Evolutionary conservation across 1,140 invertebrate genomes (phyloP).

Genomic region (Marisa cornuarietis): DNA sequence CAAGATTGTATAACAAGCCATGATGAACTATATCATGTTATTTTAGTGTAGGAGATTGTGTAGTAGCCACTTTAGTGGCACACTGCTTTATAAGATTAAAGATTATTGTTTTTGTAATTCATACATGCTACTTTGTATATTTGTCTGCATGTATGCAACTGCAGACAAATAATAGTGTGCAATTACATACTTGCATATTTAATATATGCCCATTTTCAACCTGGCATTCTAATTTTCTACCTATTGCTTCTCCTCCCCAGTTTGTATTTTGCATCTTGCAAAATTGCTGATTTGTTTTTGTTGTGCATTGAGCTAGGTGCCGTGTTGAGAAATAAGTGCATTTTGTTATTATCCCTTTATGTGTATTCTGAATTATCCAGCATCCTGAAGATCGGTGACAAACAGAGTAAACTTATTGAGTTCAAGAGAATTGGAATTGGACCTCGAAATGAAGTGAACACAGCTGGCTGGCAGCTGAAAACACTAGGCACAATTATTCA

Average conservation of each 20-base stretch:
- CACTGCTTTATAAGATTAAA: too few species aligned
- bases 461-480: slow-evolving; percentile 43
- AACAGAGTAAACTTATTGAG: slow-evolving; percentile 34
- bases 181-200: too few species aligned
- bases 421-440: slow-evolving; percentile 41
- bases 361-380: slow-evolving; percentile 16
- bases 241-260: not conserved
- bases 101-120: not conserved
- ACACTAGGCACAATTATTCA: slow-evolving; percentile 36
- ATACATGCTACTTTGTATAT: not conserved
- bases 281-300: not conserved
- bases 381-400: slow-evolving; percentile 24
- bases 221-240: too few species aligned
- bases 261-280: not conserved
- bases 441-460: slow-evolving; percentile 32
- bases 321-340: not conserved
- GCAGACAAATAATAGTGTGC: not conserved
- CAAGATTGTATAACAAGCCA: too few species aligned
- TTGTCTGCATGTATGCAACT: slow-evolving; percentile 4
- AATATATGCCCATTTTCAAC: too few species aligned
- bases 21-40: too few species aligned
- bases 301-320: not conserved
- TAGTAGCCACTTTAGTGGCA: too few species aligned
- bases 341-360: not conserved
- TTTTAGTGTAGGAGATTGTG: too few species aligned